Conservation (phyloP, 2,113 vertebrate species). For the Chionis minor region DNA sequence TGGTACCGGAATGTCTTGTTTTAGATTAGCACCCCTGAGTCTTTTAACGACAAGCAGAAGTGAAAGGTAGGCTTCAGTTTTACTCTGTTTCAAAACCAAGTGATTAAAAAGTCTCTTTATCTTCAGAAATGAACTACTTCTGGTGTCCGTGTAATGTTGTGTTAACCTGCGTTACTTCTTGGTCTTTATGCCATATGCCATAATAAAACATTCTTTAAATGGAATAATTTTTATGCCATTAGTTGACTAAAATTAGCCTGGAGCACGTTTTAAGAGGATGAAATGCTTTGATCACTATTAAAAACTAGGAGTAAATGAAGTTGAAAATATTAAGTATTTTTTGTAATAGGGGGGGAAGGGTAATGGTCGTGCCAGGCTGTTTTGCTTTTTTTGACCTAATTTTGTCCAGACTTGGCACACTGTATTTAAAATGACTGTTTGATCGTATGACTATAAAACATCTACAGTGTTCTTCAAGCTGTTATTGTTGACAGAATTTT, state of each 20-base stretch:
- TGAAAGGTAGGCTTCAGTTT: neutral
- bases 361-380: neutral
- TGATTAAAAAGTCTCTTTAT: neutral
- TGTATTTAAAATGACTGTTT: neutral
- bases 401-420: neutral
- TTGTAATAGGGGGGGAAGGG: neutral
- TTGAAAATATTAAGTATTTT: neutral
- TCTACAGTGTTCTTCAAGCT: neutral
- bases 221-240: neutral
- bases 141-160: neutral
- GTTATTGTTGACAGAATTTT: neutral
- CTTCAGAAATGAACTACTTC: neutral
- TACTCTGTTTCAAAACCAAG: neutral
- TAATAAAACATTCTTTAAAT: neutral
- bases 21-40: neutral
- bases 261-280: neutral
- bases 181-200: neutral
- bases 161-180: neutral
- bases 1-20: neutral
- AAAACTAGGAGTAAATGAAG: neutral
- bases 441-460: neutral
- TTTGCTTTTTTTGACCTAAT: neutral
- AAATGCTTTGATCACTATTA: neutral
- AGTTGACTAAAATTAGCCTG: neutral
- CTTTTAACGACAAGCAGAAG: accelerated